Percentiles rank a stretch among this genome's conserved stretches.
Conservation (phyloP, 2,113 vertebrate genomes). For the Clarias magur region DNA sequence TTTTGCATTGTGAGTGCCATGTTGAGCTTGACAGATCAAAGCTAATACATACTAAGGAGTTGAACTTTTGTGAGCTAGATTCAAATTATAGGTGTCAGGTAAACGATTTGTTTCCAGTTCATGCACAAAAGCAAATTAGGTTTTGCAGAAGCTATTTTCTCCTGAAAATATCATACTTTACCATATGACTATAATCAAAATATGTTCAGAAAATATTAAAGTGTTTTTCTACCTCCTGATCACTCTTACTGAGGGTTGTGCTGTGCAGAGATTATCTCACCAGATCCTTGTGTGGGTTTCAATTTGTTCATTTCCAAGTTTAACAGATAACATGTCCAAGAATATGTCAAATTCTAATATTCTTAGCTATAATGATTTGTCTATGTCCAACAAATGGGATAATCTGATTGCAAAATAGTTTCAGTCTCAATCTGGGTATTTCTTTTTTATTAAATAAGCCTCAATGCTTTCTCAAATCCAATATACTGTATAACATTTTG, state of each 20-base stretch:
- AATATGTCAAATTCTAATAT: not conserved
- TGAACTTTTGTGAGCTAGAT: not conserved
- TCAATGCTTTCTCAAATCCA: not conserved
- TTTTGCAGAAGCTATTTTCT: not conserved
- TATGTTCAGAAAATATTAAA: conserved; percentile 35
- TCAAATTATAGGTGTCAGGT: conserved; percentile 4
- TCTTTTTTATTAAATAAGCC: not conserved
- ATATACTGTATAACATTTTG: not conserved
- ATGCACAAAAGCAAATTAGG: not conserved
- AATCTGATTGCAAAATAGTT: not conserved
- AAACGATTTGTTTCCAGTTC: not conserved
- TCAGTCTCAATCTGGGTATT: not conserved
- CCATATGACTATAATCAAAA: conserved; percentile 19
- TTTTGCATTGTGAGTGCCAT: conserved; percentile 5
- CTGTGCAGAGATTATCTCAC: conserved; percentile 4
- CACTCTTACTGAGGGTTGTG: conserved; percentile 3
- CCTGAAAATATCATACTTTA: conserved; percentile 12
- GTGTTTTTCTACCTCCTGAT: conserved; percentile 28
- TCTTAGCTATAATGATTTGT: not conserved
- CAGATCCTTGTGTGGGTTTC: conserved; percentile 37
- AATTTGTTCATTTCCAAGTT: conserved; percentile 38
- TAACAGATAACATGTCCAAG: conserved; percentile 6
- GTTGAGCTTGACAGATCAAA: not conserved
- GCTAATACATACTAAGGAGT: not conserved
- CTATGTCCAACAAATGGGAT: not conserved